Conservation (phyloP, 2,797 vertebrate genomes). For the Acanthiza pusilla region DNA sequence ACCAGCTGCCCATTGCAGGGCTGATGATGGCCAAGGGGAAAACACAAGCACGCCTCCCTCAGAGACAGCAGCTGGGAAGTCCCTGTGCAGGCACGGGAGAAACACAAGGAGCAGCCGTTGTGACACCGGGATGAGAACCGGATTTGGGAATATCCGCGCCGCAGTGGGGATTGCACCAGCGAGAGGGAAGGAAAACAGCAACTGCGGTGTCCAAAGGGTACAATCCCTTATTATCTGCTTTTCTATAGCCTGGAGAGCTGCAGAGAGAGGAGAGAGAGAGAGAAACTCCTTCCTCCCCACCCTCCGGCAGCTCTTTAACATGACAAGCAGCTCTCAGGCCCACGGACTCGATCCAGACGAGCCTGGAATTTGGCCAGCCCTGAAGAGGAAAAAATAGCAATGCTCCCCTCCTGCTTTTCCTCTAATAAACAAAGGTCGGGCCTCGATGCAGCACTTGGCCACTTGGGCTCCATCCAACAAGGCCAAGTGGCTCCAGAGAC, state of each 20-base stretch:
- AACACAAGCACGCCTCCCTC: not conserved
- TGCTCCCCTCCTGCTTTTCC: not conserved
- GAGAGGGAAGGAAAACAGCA: not conserved
- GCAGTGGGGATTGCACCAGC: not conserved
- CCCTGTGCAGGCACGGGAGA: not conserved
- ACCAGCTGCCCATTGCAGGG: not conserved
- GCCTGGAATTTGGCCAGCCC: slow-evolving; percentile 26
- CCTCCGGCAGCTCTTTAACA: not conserved
- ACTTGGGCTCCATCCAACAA: not conserved
- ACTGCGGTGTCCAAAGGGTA: not conserved
- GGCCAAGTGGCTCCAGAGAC: not conserved
- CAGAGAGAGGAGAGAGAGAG: not conserved
- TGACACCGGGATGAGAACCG: fast-evolving
- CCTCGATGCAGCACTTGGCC: not conserved
- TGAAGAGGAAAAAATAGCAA: slow-evolving; percentile 3
- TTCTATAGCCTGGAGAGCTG: not conserved
- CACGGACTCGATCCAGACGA: not conserved
- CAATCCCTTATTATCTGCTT: not conserved
- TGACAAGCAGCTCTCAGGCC: not conserved
- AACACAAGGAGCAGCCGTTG: fast-evolving
- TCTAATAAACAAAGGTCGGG: not conserved
- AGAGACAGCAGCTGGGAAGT: not conserved
- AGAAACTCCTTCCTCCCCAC: not conserved
- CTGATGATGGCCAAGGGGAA: not conserved
- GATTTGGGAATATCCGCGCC: not conserved